Percentiles rank a stretch among this genome's conserved stretches.
These are phyloP conservation scores for Conops quadrifasciatus DNA, from an alignment of 2,888 invertebrate species.

Conservation along the genomic window DNA sequence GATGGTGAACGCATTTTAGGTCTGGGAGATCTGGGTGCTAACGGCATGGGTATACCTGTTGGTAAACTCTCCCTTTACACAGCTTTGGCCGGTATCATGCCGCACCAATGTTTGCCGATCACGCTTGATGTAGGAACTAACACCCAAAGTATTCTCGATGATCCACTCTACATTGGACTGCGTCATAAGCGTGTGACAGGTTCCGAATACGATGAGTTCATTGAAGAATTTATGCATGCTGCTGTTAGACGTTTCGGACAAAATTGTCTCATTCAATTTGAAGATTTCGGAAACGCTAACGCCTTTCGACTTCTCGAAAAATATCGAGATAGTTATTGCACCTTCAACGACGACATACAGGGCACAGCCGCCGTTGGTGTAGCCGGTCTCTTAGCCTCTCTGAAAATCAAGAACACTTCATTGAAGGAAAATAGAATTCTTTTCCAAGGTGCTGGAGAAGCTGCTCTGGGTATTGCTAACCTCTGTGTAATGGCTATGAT, in stretches of 20 bases:
- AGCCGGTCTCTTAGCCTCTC: slow-evolving; percentile 88
- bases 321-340: slow-evolving; percentile 89
- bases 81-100: slow-evolving; percentile 95
- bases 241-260: slow-evolving; percentile 85
- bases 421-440: slow-evolving; percentile 87
- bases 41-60: slow-evolving; percentile 99
- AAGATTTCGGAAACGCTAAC: slow-evolving; percentile 98
- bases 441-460: slow-evolving; percentile 98
- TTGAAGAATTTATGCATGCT: slow-evolving; percentile 97
- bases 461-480: slow-evolving; percentile 91
- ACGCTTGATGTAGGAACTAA: slow-evolving; percentile 94
- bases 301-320: slow-evolving; percentile 92
- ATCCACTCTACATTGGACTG: slow-evolving; percentile 95
- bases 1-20: slow-evolving; percentile 99
- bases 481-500: slow-evolving; percentile 93
- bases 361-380: slow-evolving; percentile 97
- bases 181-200: slow-evolving; percentile 86
- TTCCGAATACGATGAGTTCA: slow-evolving; percentile 85
- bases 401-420: slow-evolving; percentile 82
- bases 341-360: slow-evolving; percentile 99
- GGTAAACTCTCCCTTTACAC: slow-evolving; percentile 98
- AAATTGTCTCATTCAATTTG: slow-evolving; percentile 90
- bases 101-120: slow-evolving; percentile 93
- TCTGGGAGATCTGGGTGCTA: slow-evolving; percentile 94
- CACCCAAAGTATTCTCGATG: slow-evolving; percentile 83